Percentiles rank a stretch among this genome's conserved stretches.
phyloP scores from a whole-genome alignment of 2,113 vertebrate species.

The Thalassoma bifasciatum region DNA sequence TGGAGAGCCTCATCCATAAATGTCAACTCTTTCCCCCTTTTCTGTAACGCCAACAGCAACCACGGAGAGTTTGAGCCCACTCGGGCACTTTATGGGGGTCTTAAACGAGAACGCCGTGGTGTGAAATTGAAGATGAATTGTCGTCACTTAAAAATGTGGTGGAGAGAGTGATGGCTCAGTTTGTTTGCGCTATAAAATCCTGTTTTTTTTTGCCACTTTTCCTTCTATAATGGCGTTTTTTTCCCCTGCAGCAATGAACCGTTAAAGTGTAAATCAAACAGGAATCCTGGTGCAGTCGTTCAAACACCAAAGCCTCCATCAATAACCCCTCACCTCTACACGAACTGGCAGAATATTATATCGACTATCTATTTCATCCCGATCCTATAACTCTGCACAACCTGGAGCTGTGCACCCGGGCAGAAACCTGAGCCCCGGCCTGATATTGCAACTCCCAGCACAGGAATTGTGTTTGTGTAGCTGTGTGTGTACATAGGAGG shows the following conservation, averaged over 20 bases:
- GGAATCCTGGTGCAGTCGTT: constrained; percentile 48
- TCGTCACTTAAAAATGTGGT: constrained; percentile 71
- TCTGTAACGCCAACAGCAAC: constrained; percentile 50
- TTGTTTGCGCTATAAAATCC: constrained; percentile 69
- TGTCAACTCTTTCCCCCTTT: constrained; percentile 64
- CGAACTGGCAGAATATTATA: constrained; percentile 69
- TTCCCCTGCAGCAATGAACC: constrained; percentile 41
- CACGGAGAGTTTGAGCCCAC: constrained; percentile 49
- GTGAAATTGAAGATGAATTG: constrained; percentile 76
- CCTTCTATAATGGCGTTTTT: constrained; percentile 40
- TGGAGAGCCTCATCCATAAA: constrained; percentile 78
- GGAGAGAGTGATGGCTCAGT: constrained; percentile 57
- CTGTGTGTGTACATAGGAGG: constrained; percentile 51
- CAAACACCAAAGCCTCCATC: constrained; percentile 63
- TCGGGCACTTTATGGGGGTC: constrained; percentile 60
- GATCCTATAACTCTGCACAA: constrained; percentile 44
- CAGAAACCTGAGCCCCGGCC: constrained; percentile 61
- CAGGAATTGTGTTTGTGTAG: constrained; percentile 63
- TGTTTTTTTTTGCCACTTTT: constrained; percentile 19
- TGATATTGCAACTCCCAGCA: constrained; percentile 52
- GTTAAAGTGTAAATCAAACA: constrained; percentile 63
- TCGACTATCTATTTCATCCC: constrained; percentile 66
- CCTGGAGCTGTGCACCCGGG: constrained; percentile 41
- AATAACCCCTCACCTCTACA: constrained; percentile 62
- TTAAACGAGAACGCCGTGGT: constrained; percentile 54